Evolutionary conservation across 2,113 vertebrate species (phyloP).

Genomic region (Galemys pyrenaicus): DNA sequence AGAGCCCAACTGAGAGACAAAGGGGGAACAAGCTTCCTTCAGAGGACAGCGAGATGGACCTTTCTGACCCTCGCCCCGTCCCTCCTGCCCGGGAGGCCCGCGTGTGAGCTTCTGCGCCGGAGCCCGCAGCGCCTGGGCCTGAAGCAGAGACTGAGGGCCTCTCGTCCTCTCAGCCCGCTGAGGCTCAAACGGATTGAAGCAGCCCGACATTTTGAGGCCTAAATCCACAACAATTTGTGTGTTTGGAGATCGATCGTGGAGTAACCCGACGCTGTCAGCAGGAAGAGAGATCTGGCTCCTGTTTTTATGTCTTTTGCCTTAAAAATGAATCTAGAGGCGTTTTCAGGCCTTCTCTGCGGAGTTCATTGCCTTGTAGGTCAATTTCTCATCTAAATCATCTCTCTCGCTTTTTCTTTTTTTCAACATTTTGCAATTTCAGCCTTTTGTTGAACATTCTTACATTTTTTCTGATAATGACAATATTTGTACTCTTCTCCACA

Average conservation of each 20-base stretch:
- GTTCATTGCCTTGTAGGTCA: rapidly evolving
- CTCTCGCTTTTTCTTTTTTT: background rate
- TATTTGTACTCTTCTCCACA: background rate
- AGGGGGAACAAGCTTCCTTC: no score
- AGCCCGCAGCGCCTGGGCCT: no score
- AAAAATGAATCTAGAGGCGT: background rate
- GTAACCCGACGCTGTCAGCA: background rate
- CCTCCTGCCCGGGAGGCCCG: no score
- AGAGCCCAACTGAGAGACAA: no score
- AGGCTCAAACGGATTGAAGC: background rate
- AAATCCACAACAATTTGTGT: background rate
- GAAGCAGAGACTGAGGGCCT: no score
- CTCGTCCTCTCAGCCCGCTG: no score
- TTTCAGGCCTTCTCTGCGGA: rapidly evolving
- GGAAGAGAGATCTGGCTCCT: background rate
- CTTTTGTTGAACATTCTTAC: background rate
- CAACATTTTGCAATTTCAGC: background rate
- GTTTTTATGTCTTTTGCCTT: background rate
- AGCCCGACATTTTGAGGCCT: background rate
- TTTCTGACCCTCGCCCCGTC: no score
- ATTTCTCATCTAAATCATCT: background rate
- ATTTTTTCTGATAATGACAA: background rate
- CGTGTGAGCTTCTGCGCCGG: no score
- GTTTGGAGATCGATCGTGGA: background rate
- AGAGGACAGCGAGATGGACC: no score